Evolutionary conservation across 2,113 vertebrate species (phyloP), one percentile per base, ranked within the genome.

Genomic region (Chrysemys picta): DNA sequence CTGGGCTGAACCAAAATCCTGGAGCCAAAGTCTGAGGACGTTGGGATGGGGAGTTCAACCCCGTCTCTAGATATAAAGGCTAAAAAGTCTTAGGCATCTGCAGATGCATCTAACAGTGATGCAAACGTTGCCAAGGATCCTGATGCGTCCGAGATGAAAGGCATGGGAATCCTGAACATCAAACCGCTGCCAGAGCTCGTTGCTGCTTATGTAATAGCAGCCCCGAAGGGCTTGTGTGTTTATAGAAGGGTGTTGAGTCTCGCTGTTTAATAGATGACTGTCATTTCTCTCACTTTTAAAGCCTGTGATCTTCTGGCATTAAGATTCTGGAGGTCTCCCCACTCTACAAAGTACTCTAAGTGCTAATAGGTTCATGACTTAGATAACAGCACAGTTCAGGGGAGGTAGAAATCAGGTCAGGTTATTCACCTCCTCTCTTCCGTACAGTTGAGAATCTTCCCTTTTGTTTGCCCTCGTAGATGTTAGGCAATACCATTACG

Each of bases 311-410:
- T 89, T 14, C 3, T 3, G 54, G 5, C 1, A 0, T 13, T 19
- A 75, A 80, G 89, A 2, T 45, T 47, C 38, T 81, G 91, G 16
- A 14, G 35, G 54, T 1, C 65, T 16, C 59, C 19, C 9, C 12
- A 1, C 4, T 13, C 47, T 1, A 0, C 21, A 1, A 0, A 0
- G 0, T 6, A 45, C 24, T 27, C 42, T 6, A 27, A 27, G 76
- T 17, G 78, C 59, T 84, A 62, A 1, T 65, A 16, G 57, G 24
- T 14, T 25, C 17, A 1, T 4, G 72, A 79, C 79, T 92, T 72
- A 13, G 84, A 38, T 21, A 52, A 75, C 50, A 27, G 17, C 47
- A 69, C 24, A 4, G 17, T 31, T 38, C 8, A 24, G 84, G n/a
- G 10, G 69, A 52, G 50, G 14, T 72, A 54, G 65, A 54, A 42